Evolutionary conservation across 2,797 vertebrate genomes (phyloP).

Genomic region (Leptoclinus maculatus): DNA sequence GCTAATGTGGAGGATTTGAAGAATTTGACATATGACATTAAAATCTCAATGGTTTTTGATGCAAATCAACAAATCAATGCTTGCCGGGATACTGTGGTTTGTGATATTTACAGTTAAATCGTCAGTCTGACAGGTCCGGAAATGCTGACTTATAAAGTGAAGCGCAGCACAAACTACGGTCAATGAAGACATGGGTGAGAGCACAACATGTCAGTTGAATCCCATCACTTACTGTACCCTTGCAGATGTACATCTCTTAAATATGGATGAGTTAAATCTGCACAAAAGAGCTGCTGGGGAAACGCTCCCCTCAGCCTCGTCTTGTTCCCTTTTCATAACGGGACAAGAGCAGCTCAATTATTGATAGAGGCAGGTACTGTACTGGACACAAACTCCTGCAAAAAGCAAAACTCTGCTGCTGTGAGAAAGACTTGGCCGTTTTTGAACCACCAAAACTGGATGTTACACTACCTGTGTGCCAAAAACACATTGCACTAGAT

Average conservation of each 20-base stretch:
- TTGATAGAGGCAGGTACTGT: slow-evolving; percentile 76
- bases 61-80: not conserved
- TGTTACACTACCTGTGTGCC: slow-evolving; percentile 20
- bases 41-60: not conserved
- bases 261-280: slow-evolving; percentile 80
- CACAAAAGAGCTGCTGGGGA: slow-evolving; percentile 62
- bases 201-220: slow-evolving; percentile 43
- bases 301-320: slow-evolving; percentile 36
- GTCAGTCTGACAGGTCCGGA: not conserved
- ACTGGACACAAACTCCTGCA: slow-evolving; percentile 38
- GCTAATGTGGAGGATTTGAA: not conserved
- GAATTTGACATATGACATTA: too few species aligned
- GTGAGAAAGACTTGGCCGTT: slow-evolving; percentile 7
- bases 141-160: not conserved
- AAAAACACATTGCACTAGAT: not conserved
- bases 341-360: slow-evolving; percentile 80
- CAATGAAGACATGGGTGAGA: slow-evolving; percentile 34
- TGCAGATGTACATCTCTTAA: slow-evolving; percentile 63
- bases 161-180: not conserved
- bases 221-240: slow-evolving; percentile 46
- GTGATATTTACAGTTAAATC: not conserved
- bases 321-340: slow-evolving; percentile 62
- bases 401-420: slow-evolving; percentile 36
- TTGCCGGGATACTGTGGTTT: not conserved
- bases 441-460: slow-evolving; percentile 22